Conservation (phyloP, 2,888 invertebrate genomes). For the Selenia dentaria region DNA sequence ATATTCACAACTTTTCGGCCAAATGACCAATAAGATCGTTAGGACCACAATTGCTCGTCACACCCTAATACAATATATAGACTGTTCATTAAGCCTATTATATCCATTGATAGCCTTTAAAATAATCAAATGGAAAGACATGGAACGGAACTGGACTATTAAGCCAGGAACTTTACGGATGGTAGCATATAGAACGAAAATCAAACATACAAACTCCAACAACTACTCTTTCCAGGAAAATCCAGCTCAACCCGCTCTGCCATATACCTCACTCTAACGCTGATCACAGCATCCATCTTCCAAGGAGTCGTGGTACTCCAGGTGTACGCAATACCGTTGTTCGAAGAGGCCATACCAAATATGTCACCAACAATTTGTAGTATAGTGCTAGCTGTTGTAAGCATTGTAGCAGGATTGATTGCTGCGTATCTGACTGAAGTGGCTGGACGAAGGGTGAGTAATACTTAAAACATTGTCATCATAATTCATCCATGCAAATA, state of each 20-base stretch:
- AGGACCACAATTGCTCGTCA: too few species aligned
- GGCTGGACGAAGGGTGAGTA: conserved; percentile 58
- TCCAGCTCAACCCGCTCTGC: conserved; percentile 57
- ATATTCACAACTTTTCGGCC: too few species aligned
- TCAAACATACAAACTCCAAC: too few species aligned
- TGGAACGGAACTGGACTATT: too few species aligned
- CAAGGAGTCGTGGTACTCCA: conserved; percentile 65
- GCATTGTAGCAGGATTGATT: conserved; percentile 46
- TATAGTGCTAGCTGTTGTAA: conserved; percentile 50
- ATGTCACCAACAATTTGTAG: conserved; percentile 57
- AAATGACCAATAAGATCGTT: too few species aligned
- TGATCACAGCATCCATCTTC: conserved; percentile 54
- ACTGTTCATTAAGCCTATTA: too few species aligned
- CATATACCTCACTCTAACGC: conserved; percentile 41
- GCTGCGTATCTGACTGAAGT: conserved; percentile 60
- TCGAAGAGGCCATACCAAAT: conserved; percentile 54
- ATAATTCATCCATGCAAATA: too few species aligned
- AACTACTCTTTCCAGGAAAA: conserved; percentile 50
- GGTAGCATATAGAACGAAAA: too few species aligned
- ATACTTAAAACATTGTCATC: conserved; percentile 10
- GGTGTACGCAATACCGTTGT: conserved; percentile 66
- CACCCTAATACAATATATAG: too few species aligned
- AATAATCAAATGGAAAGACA: too few species aligned
- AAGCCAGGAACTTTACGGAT: too few species aligned
- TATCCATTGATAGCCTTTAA: too few species aligned